Evolutionary conservation across 1,140 invertebrate species (phyloP).

Genomic region (Nephila pilipes): DNA sequence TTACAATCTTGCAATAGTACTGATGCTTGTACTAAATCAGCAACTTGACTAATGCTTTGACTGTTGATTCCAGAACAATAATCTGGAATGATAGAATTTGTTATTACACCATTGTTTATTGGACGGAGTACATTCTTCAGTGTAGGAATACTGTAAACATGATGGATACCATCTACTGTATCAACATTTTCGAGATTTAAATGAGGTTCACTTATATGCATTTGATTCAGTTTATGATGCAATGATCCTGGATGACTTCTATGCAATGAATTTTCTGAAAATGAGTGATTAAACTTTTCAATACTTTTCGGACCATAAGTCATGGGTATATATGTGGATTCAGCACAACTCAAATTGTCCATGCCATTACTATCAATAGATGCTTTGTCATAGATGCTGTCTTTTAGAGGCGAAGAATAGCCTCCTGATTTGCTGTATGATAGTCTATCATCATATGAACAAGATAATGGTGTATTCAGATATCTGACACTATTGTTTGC

Average conservation of each 20-base stretch:
- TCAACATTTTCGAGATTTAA: constrained; percentile 48
- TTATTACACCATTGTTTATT: neutral
- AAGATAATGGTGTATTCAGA: constrained; percentile 42
- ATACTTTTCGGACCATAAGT: neutral
- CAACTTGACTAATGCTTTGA: constrained; percentile 63
- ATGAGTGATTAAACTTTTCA: constrained; percentile 38
- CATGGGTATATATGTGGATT: constrained; percentile 1
- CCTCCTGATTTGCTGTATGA: constrained; percentile 21
- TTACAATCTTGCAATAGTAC: constrained; percentile 67
- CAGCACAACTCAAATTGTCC: constrained; percentile 5
- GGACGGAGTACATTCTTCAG: constrained; percentile 33
- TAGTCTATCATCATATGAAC: constrained; percentile 68
- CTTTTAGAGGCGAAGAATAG: constrained; percentile 18
- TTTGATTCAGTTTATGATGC: constrained; percentile 29
- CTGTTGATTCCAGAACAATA: constrained; percentile 1
- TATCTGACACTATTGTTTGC: neutral
- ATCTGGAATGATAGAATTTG: neutral
- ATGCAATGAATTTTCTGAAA: constrained; percentile 71
- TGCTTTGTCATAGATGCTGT: constrained; percentile 17
- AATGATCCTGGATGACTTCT: constrained; percentile 27
- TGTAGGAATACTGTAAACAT: constrained; percentile 60
- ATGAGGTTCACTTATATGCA: constrained; percentile 65
- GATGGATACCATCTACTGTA: constrained; percentile 9
- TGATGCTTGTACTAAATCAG: constrained; percentile 55
- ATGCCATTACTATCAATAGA: constrained; percentile 45